Evolutionary conservation across 2,888 invertebrate genomes (phyloP), one percentile per base, ranked within the genome.

Genomic region (Scelioninae gen. 1): DNA sequence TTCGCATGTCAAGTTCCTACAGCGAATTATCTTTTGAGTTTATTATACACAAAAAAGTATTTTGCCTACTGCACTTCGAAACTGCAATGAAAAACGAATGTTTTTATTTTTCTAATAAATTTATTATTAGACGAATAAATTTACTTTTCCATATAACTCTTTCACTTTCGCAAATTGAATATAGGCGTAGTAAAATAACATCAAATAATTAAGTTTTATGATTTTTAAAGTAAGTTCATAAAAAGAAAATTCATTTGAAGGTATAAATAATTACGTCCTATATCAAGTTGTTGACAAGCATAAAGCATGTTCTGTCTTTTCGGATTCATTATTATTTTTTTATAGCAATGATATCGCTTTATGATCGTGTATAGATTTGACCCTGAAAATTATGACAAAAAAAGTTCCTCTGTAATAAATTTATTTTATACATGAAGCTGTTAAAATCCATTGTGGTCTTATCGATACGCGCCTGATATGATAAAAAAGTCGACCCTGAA

Each of bases 401-500:
- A 75, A 49, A 49, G n/a, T 43, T 53, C 15, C 32, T 32, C 8
- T 55, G 38, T 34, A 56, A 45, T 66, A 32, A 53, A 65, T 66
- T 53, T 55, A 34, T 66, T 74, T 72, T 51, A 16, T 38, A 55
- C 31, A 40, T 29, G 38, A 74, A 68, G 51, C 56, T 63, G 60
- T 74, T 68, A 63, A 62, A 69, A 69, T 75, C 69, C 51, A 80
- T 75, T 63, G 62, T 56, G 63, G 63, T 63, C 75, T 75, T 81
- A 81, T 81, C 75, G 69, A 75, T 75, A 69, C 16, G 15, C 43
- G 45, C 10, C 31, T 38, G 29, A 62, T 62, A 66, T 51, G 76
- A 82, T 82, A 76, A 82, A 82, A 82, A 82, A 49, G 66, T 65
- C 76, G 60, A 72, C 75, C 75, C 58, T 82, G 76, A 82, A 82